Evolutionary conservation across 1,140 invertebrate species (phyloP), one percentile per base, ranked within the genome.

Genomic region (Drosophila parvula): DNA sequence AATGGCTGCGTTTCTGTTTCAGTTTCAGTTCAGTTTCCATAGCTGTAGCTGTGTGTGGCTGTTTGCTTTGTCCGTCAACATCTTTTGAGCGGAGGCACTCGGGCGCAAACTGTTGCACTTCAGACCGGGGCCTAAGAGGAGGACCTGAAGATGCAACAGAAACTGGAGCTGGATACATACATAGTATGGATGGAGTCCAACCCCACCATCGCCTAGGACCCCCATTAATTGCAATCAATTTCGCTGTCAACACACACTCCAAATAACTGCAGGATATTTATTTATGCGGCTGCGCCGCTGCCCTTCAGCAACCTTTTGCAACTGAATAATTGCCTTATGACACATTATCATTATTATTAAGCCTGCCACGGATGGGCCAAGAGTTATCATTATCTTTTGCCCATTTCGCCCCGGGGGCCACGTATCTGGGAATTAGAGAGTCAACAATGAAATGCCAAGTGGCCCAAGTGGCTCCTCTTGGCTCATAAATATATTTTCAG

Each of bases 281-380:
- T 89, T 89, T 89, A 89, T 89, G 74, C 55, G 36, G 43, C 53
- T 53, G 36, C 36, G 32, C 56, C 40, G 73, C 40, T 65, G 40
- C 68, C 68, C 68, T 71, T 71, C 68, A 59, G 59, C 69, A 68
- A 51, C 62, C 79, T 82, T 83, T 78, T 84, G 84, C 84, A 88
- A 89, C 84, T 89, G 84, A 89, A 89, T 89, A 89, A 89, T 89
- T 89, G 76, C 85, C 84, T 89, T 89, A 89, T 89, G 84, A 89
- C 84, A 89, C 84, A 89, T 89, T 89, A 89, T 89, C 84, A 89
- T 89, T 89, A 89, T 89, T 83, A 88, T 89, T 84, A 84, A 51
- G 64, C 18, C 56, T 70, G 60, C 38, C 51, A 40, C 27, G 48
- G 48, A 45, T 45, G 56, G 60, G 53, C 80, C 64, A 47, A 48